These are phyloP conservation scores for Acleris literana DNA, from an alignment of 2,888 invertebrate species.

Conservation along the genomic window DNA sequence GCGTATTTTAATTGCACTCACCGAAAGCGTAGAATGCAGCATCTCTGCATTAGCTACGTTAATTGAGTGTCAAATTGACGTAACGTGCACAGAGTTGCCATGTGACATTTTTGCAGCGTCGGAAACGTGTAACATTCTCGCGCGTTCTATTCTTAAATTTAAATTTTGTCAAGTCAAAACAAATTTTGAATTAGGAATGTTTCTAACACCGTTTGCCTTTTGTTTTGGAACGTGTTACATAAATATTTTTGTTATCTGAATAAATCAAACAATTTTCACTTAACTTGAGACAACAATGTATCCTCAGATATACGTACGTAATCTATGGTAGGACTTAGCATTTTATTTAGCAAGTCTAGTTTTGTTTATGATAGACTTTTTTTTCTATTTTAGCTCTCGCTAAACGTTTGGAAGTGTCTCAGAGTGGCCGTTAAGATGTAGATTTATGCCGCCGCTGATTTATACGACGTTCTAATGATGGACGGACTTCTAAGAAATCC, in stretches of 20 bases:
- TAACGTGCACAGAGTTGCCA: conserved; percentile 13
- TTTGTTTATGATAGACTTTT: conserved; percentile 40
- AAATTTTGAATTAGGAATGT: too few species aligned
- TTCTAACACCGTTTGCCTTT: too few species aligned
- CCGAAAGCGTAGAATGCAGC: conserved; percentile 43
- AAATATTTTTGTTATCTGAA: too few species aligned
- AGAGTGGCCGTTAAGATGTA: conserved; percentile 64
- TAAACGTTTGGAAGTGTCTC: conserved; percentile 55
- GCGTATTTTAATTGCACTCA: conserved; percentile 56
- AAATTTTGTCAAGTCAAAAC: background rate
- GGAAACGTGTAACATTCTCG: conserved; percentile 8
- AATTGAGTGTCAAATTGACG: conserved; percentile 42
- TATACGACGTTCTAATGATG: conserved; percentile 61
- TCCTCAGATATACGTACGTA: background rate
- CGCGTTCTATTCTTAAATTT: conserved; percentile 14
- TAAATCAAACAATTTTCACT: background rate
- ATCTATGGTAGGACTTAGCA: background rate
- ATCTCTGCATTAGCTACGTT: conserved; percentile 34
- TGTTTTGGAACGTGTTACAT: too few species aligned
- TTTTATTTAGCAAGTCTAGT: background rate
- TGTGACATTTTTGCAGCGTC: conserved; percentile 17
- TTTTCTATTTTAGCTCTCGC: conserved; percentile 63
- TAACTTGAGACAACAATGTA: background rate
- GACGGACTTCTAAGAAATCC: conserved; percentile 58
- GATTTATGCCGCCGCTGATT: conserved; percentile 74